phyloP scores from a whole-genome alignment of 2,797 vertebrate genomes.

The Myripristis murdjan region DNA sequence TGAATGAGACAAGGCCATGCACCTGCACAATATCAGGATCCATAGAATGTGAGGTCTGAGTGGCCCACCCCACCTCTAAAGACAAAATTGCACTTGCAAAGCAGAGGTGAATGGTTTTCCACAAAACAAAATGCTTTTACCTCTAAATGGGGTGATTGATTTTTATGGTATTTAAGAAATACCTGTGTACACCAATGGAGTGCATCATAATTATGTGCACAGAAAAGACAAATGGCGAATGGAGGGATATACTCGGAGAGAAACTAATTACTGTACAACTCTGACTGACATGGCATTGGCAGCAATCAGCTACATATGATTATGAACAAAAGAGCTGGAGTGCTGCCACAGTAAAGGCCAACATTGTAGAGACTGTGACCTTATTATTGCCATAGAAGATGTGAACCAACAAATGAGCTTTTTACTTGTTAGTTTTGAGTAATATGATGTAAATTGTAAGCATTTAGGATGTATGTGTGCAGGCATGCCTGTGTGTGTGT shows the following conservation, averaged over 20 bases:
- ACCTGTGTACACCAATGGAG: slow-evolving; percentile 30
- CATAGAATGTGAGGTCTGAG: slow-evolving; percentile 98
- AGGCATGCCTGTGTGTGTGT: slow-evolving; percentile 29
- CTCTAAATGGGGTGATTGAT: slow-evolving; percentile 59
- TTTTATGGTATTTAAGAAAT: slow-evolving; percentile 54
- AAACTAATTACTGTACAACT: slow-evolving; percentile 71
- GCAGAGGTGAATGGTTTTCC: slow-evolving; percentile 88
- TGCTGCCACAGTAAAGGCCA: slow-evolving; percentile 28
- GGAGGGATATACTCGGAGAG: slow-evolving; percentile 57
- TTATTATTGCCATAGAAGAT: slow-evolving; percentile 47
- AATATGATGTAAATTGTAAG: slow-evolving; percentile 55
- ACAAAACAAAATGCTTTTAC: slow-evolving; percentile 55
- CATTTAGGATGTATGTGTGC: slow-evolving; percentile 43
- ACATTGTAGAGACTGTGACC: slow-evolving; percentile 46
- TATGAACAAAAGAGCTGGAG: slow-evolving; percentile 38
- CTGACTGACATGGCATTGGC: slow-evolving; percentile 55
- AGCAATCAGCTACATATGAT: slow-evolving; percentile 43
- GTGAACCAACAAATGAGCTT: slow-evolving; percentile 58
- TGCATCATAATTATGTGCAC: slow-evolving; percentile 58
- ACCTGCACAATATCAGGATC: slow-evolving; percentile 98
- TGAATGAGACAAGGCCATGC: slow-evolving; percentile 93
- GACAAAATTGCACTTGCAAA: slow-evolving; percentile 88
- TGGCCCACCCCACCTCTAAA: slow-evolving; percentile 84
- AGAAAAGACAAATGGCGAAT: slow-evolving; percentile 41
- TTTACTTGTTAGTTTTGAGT: slow-evolving; percentile 53